phyloP scores from a whole-genome alignment of 2,888 invertebrate species.

The Diabrotica balteata region DNA sequence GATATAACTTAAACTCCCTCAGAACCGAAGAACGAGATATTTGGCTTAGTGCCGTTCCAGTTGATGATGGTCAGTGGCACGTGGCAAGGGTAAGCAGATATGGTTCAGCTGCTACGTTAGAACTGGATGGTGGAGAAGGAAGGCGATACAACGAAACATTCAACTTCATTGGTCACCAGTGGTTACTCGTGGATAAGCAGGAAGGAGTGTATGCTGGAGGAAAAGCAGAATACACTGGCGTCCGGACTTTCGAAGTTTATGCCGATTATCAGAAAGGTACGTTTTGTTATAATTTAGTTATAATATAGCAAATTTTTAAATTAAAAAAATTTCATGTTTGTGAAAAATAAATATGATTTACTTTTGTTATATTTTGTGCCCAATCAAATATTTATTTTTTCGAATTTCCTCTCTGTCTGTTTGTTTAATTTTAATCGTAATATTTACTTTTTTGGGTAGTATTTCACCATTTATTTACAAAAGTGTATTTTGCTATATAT shows the following conservation, averaged over 20 bases:
- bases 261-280: conserved; percentile 92
- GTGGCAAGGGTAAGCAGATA: conserved; percentile 89
- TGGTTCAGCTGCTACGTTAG: conserved; percentile 90
- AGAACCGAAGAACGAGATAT: conserved; percentile 90
- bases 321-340: background rate
- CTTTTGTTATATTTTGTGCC: no score
- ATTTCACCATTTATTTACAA: no score
- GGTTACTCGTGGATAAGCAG: conserved; percentile 91
- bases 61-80: conserved; percentile 98
- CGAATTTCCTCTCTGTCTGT: no score
- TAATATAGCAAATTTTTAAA: background rate
- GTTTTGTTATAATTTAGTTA: background rate
- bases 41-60: conserved; percentile 87
- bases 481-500: no score
- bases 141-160: conserved; percentile 92
- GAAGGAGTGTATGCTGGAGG: conserved; percentile 96
- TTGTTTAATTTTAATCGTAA: no score
- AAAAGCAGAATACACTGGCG: conserved; percentile 93
- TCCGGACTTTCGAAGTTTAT: conserved; percentile 91
- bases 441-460: no score
- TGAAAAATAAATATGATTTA: no score
- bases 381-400: no score
- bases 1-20: conserved; percentile 90
- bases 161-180: conserved; percentile 88
- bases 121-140: conserved; percentile 95